Evolutionary conservation across 1,140 invertebrate genomes (phyloP), one percentile per base, ranked within the genome.

Genomic region (Arion vulgaris): DNA sequence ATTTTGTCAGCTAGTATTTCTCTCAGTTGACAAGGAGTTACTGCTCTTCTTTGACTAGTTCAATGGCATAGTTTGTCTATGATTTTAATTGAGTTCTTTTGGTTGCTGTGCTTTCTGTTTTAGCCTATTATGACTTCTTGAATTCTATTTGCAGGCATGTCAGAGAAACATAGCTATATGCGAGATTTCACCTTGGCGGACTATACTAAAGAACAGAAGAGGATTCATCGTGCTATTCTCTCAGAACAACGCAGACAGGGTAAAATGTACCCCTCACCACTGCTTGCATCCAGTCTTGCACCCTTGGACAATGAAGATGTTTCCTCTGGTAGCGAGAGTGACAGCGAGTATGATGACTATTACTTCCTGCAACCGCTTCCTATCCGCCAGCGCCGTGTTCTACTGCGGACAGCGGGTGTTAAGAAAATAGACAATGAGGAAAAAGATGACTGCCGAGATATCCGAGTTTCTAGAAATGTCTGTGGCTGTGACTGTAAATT

Each of bases 401-500:
- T 99, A 38, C 93, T 99, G 13, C 94, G 97, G 76, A 95, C 96
- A 26, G 96, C 97, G n/a, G 98, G 98, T 0, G 95, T 99, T 0
- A 94, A 96, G 39, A 97, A 98, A 93, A 99, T 99, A 89, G 98
- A 99, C 91, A 95, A 96, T 23, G 91, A 95, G 38, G 98, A 99
- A 92, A 98, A 98, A 91, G 97, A 98, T 90, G 97, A 98, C 87
- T 99, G 98, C 91, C 94, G 96, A 36, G 95, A 97, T 82, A 98
- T 99, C 85, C 94, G 98, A 72, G 95, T 95, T 19, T 98, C 97
- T 23, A 94, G 98, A 45, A 97, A 99, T 85, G 79, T 88, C 86
- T 99, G 98, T 93, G 98, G 98, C 41, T 99, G 98, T 92, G 95
- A 96, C 28, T 99, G 98, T 92, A 97, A 98, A 92, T 95, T 96